A percentile compares a stretch with the other conserved stretches of the same genome.
Conservation (phyloP, 2,888 invertebrate species). For the Harpalus rubripes region DNA sequence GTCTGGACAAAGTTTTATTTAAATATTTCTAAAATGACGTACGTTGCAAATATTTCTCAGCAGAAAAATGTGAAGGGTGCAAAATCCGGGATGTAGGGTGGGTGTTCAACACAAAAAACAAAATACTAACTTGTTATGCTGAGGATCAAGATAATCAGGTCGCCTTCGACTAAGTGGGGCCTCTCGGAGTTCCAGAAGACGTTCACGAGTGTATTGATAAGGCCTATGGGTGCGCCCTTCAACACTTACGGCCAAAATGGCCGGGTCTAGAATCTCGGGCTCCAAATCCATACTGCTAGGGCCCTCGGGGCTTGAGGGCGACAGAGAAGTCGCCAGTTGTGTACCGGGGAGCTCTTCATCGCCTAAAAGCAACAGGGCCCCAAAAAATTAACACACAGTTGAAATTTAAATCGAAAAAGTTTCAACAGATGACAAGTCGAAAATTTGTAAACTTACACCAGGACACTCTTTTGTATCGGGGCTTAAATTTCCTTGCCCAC, state of each 20-base stretch:
- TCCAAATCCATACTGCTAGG: conserved; percentile 57
- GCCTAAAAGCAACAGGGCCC: conserved; percentile 72
- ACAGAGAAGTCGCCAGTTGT: conserved; percentile 77
- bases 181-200: conserved; percentile 85
- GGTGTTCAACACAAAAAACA: conserved; percentile 72
- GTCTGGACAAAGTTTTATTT: too few relatives aligned
- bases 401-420: too few relatives aligned
- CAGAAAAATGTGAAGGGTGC: too few relatives aligned
- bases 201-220: conserved; percentile 83
- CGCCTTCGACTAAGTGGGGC: conserved; percentile 85
- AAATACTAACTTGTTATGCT: conserved; percentile 79
- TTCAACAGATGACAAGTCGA: too few relatives aligned
- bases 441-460: conserved; percentile 68
- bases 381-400: neutral
- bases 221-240: conserved; percentile 75
- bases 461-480: conserved; percentile 67
- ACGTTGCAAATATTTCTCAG: too few relatives aligned
- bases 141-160: conserved; percentile 84
- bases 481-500: conserved; percentile 59
- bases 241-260: conserved; percentile 81
- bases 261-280: conserved; percentile 78
- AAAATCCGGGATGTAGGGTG: conserved; percentile 68
- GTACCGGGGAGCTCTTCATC: conserved; percentile 79
- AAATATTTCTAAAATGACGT: too few relatives aligned
- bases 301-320: conserved; percentile 70